These are phyloP conservation scores for Allenopithecus nigroviridis DNA, from an alignment of 2,797 vertebrate genomes.

Conservation along the genomic window DNA sequence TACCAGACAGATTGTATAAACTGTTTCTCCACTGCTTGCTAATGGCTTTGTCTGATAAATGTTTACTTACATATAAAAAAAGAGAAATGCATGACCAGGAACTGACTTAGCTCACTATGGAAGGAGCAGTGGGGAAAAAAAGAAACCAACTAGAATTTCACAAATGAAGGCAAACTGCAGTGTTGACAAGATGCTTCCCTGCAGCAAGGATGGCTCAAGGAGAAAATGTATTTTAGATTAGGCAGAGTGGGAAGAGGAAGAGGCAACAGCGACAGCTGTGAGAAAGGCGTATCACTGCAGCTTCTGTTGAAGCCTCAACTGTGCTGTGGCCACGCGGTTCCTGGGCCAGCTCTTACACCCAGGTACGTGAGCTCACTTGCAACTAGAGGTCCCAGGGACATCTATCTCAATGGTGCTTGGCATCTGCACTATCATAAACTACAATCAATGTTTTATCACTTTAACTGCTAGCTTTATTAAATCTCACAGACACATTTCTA, in stretches of 20 bases:
- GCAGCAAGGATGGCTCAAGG: not conserved
- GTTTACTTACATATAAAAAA: not conserved
- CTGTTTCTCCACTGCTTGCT: not conserved
- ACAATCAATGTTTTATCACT: not conserved
- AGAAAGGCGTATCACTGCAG: not conserved
- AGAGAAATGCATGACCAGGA: not conserved
- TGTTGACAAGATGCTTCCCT: not conserved
- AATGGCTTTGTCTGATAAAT: constrained; percentile 53
- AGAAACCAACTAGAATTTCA: not conserved
- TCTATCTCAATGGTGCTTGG: not conserved
- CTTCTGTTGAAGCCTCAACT: not conserved
- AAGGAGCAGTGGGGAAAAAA: not conserved
- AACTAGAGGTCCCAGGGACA: not conserved
- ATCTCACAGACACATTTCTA: not conserved
- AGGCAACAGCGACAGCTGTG: not conserved
- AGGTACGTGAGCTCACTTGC: not conserved
- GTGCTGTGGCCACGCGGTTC: not conserved
- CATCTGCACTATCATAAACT: not conserved
- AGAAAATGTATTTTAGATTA: too few relatives aligned
- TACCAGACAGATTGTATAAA: not conserved
- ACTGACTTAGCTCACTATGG: not conserved
- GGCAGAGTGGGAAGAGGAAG: not conserved
- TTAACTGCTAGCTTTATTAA: not conserved
- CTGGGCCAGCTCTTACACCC: not conserved
- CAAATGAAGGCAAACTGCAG: not conserved